Evolutionary conservation across 1,140 invertebrate species (phyloP).

Genomic region (Campoletis sonorensis): DNA sequence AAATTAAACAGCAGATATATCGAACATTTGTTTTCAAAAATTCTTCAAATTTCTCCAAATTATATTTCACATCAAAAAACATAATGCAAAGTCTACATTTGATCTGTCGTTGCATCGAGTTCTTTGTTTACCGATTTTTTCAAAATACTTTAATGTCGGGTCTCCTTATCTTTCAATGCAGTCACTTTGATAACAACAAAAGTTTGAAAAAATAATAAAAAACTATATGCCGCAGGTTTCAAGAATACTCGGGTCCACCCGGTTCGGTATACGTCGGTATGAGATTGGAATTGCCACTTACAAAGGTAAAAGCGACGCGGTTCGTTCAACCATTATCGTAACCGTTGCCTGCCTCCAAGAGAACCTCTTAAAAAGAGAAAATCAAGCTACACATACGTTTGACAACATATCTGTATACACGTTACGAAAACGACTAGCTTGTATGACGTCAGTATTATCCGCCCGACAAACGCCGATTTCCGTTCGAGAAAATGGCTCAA

Average conservation of each 20-base stretch:
- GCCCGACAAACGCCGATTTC: slow-evolving; percentile 21
- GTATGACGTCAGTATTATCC: slow-evolving; percentile 28
- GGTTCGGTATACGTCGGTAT: not conserved
- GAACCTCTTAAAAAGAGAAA: slow-evolving; percentile 23
- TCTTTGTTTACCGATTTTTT: too few relatives aligned
- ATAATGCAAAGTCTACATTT: too few relatives aligned
- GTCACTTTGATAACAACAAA: not conserved
- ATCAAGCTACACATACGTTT: slow-evolving; percentile 20
- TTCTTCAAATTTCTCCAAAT: not conserved
- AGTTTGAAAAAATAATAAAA: slow-evolving; percentile 23
- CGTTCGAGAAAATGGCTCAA: slow-evolving; percentile 32
- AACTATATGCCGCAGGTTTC: slow-evolving; percentile 47
- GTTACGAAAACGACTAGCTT: not conserved
- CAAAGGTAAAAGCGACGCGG: slow-evolving; percentile 17
- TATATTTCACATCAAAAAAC: not conserved
- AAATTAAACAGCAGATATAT: slow-evolving; percentile 24
- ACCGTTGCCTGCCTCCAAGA: slow-evolving; percentile 12
- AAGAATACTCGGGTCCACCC: slow-evolving; percentile 42
- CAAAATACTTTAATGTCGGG: too few relatives aligned
- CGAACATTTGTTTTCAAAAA: not conserved
- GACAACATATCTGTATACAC: slow-evolving; percentile 10
- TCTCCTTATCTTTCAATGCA: too few relatives aligned
- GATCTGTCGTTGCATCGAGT: too few relatives aligned
- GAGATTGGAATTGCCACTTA: slow-evolving; percentile 54
- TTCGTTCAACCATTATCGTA: slow-evolving; percentile 35